Conservation (phyloP, 2,113 vertebrate species). For the Malurus alboscapulatus region DNA sequence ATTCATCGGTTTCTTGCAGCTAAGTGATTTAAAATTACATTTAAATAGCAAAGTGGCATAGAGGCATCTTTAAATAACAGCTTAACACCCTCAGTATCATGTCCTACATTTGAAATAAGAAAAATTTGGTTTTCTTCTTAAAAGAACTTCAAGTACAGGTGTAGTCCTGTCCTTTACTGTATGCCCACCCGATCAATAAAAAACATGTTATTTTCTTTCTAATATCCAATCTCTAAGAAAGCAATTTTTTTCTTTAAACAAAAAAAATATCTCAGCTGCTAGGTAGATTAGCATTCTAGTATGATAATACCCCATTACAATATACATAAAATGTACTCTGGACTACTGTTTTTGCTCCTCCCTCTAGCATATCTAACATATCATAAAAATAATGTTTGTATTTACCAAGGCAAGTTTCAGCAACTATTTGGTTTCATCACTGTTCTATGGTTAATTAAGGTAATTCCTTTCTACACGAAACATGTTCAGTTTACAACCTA, state of each 20-base stretch:
- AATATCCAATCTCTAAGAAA: neutral
- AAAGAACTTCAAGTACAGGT: neutral
- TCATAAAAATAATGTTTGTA: neutral
- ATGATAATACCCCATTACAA: neutral
- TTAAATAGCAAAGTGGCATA: conserved; percentile 21
- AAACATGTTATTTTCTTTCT: neutral
- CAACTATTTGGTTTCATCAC: neutral
- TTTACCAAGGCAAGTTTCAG: conserved; percentile 50
- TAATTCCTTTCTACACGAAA: conserved; percentile 15
- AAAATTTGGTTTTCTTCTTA: conserved; percentile 3
- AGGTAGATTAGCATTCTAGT: neutral
- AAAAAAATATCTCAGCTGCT: neutral
- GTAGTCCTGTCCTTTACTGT: neutral
- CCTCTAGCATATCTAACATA: neutral
- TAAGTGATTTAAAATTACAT: conserved; percentile 41
- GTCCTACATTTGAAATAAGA: neutral
- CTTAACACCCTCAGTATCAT: neutral
- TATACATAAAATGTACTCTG: neutral
- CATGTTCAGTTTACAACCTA: neutral
- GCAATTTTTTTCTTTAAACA: neutral
- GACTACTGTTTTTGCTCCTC: conserved; percentile 13
- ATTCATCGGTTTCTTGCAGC: conserved; percentile 22
- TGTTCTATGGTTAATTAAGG: neutral
- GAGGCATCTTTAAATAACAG: conserved; percentile 29
- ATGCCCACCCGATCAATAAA: neutral